Percentiles rank a stretch among this genome's conserved stretches.
These are phyloP conservation scores for Dolichallabes microphthalmus DNA, from an alignment of 2,113 vertebrate species.

Conservation along the genomic window DNA sequence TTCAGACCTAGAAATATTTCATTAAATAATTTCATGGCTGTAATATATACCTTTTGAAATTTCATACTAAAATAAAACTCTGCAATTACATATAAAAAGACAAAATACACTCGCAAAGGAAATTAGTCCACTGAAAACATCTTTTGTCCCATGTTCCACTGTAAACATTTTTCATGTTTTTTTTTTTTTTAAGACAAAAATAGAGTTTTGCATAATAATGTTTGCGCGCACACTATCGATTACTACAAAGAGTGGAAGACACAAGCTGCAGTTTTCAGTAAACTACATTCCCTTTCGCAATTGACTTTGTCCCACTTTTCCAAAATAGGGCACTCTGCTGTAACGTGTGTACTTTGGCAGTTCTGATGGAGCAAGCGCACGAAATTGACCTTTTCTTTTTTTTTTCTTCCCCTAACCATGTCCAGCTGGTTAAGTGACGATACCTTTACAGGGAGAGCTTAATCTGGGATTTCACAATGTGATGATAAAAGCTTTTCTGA, in stretches of 20 bases:
- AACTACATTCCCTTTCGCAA: conserved; percentile 91
- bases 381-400: conserved; percentile 58
- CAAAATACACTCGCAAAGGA: conserved; percentile 91
- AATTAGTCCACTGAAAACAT: conserved; percentile 92
- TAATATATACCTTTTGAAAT: conserved; percentile 84
- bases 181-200: conserved; percentile 68
- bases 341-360: conserved; percentile 86
- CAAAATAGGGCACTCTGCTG: conserved; percentile 86
- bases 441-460: conserved; percentile 51
- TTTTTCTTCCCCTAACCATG: conserved; percentile 55
- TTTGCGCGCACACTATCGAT: conserved; percentile 89
- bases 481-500: conserved; percentile 44
- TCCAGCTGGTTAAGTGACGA: conserved; percentile 64
- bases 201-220: conserved; percentile 85
- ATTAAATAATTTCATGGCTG: conserved; percentile 89
- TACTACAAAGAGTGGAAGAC: conserved; percentile 92
- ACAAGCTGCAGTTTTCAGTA: conserved; percentile 88
- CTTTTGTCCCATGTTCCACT: conserved; percentile 81
- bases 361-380: conserved; percentile 85
- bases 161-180: conserved; percentile 77
- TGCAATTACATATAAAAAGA: conserved; percentile 97
- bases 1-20: conserved; percentile 88
- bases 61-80: conserved; percentile 99
- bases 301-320: conserved; percentile 89
- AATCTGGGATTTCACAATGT: conserved; percentile 46